Evolutionary conservation across 2,888 invertebrate genomes (phyloP).

Genomic region (Zaprionus bogoriensis): DNA sequence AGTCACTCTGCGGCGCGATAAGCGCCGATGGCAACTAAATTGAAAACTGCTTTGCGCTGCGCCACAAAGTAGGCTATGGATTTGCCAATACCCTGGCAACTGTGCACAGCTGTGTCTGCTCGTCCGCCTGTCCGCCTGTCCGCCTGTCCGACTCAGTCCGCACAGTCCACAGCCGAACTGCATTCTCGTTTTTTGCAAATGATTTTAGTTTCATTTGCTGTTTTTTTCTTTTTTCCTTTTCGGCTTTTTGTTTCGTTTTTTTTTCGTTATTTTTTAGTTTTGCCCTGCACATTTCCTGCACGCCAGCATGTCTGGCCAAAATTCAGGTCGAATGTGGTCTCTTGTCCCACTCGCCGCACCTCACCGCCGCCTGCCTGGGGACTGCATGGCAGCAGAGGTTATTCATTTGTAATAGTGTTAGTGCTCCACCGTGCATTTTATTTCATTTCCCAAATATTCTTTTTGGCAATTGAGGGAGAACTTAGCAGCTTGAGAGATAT

Average conservation of each 20-base stretch:
- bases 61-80: slow-evolving; percentile 65
- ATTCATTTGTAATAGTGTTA: slow-evolving; percentile 31
- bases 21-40: slow-evolving; percentile 67
- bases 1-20: slow-evolving; percentile 57
- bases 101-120: neutral
- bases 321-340: slow-evolving; percentile 46
- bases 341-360: neutral
- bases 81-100: slow-evolving; percentile 31
- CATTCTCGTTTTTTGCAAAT: slow-evolving; percentile 36
- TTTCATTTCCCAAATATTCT: slow-evolving; percentile 26
- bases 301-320: slow-evolving; percentile 52
- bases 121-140: neutral
- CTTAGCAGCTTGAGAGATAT: neutral
- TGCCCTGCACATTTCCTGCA: slow-evolving; percentile 50
- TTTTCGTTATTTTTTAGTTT: slow-evolving; percentile 18
- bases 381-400: neutral
- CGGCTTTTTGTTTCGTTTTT: slow-evolving; percentile 6
- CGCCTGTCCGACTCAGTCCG: neutral
- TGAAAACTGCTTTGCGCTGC: slow-evolving; percentile 64
- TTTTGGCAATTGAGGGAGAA: slow-evolving; percentile 3
- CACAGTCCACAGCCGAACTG: neutral
- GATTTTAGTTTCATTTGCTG: slow-evolving; percentile 49
- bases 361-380: neutral
- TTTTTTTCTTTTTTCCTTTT: neutral
- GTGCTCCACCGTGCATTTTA: slow-evolving; percentile 23